Evolutionary conservation across 2,888 invertebrate species (phyloP).

Genomic region (Norana najaformis): DNA sequence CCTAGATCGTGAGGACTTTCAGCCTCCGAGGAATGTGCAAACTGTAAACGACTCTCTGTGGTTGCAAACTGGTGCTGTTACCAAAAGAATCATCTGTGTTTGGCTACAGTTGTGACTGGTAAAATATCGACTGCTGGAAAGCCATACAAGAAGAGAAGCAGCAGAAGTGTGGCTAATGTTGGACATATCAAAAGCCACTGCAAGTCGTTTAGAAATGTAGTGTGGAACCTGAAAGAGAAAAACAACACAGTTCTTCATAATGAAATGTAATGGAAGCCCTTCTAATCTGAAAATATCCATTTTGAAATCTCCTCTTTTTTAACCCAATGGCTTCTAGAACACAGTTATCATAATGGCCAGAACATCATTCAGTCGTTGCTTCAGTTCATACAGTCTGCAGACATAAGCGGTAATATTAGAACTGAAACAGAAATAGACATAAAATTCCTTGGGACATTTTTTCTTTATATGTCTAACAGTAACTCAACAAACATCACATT

Average conservation of each 20-base stretch:
- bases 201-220: slow-evolving; percentile 34
- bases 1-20: not conserved
- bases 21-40: not conserved
- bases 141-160: slow-evolving; percentile 38
- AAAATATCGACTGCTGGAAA: slow-evolving; percentile 41
- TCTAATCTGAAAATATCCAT: not conserved
- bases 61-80: not conserved
- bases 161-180: slow-evolving; percentile 31
- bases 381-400: no score
- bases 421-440: not conserved
- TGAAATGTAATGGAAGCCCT: not conserved
- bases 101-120: slow-evolving; percentile 34
- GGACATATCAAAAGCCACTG: slow-evolving; percentile 41
- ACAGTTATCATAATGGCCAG: no score
- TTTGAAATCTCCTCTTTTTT: no score
- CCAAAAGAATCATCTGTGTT: slow-evolving; percentile 32
- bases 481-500: no score
- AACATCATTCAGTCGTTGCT: no score
- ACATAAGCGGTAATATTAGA: not conserved
- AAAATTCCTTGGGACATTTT: not conserved
- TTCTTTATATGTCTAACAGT: not conserved
- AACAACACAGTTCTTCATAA: not conserved
- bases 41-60: not conserved
- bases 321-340: no score
- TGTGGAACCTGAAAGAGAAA: slow-evolving; percentile 33